Conservation (phyloP, 1,140 invertebrate species). For the Wiebesia pumilae region DNA sequence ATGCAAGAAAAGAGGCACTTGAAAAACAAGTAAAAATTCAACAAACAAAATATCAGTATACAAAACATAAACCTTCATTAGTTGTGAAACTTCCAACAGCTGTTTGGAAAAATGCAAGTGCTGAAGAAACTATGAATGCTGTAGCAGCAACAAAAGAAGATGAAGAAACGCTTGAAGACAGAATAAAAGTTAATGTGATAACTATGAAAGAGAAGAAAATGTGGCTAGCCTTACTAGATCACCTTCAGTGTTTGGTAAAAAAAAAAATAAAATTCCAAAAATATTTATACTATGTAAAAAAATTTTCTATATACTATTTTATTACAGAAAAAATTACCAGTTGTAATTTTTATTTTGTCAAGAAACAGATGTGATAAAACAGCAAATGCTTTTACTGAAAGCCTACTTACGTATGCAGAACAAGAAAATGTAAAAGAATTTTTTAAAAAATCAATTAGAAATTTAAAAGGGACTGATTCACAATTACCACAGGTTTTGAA, state of each 20-base stretch:
- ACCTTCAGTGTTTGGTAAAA: slow-evolving; percentile 81
- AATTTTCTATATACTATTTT: background rate
- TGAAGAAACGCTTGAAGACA: slow-evolving; percentile 52
- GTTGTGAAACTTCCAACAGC: slow-evolving; percentile 18
- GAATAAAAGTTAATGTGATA: slow-evolving; percentile 55
- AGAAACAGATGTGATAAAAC: slow-evolving; percentile 86
- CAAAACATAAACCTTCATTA: slow-evolving; percentile 47
- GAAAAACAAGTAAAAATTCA: slow-evolving; percentile 42
- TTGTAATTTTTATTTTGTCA: slow-evolving; percentile 96
- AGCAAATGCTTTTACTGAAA: slow-evolving; percentile 64
- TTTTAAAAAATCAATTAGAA: slow-evolving; percentile 87
- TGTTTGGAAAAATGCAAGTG: slow-evolving; percentile 42
- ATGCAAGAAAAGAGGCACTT: slow-evolving; percentile 23
- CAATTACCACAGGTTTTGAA: slow-evolving; percentile 90
- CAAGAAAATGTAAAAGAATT: slow-evolving; percentile 89
- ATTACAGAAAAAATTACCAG: slow-evolving; percentile 86
- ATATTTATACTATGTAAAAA: background rate
- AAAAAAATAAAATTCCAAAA: background rate
- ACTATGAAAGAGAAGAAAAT: slow-evolving; percentile 84
- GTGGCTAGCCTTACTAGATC: slow-evolving; percentile 89
- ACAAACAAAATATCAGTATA: slow-evolving; percentile 45
- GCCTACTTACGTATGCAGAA: slow-evolving; percentile 89
- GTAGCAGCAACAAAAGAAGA: slow-evolving; percentile 32
- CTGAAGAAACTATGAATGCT: slow-evolving; percentile 39
- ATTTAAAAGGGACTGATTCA: slow-evolving; percentile 90